Evolutionary conservation across 2,888 invertebrate species (phyloP).

Genomic region (Ophion costatus): DNA sequence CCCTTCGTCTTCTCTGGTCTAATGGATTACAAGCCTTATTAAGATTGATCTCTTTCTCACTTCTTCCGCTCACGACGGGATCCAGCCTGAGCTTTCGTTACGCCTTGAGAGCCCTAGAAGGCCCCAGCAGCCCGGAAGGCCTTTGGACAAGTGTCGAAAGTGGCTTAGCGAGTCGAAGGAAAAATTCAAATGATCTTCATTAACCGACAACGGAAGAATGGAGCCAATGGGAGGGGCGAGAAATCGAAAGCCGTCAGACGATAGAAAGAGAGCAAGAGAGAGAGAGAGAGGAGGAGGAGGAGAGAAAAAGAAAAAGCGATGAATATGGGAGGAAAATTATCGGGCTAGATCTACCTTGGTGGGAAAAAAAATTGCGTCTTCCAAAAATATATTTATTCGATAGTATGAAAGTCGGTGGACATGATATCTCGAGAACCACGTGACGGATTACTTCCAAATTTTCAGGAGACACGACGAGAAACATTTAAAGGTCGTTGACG

Average conservation of each 20-base stretch:
- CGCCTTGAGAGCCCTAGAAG: background rate
- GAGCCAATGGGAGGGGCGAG: conserved; percentile 8
- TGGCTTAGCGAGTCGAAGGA: conserved; percentile 1
- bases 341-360: no score
- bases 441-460: no score
- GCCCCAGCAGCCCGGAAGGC: conserved; percentile 6
- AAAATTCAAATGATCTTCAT: conserved; percentile 22
- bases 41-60: conserved; percentile 54
- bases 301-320: background rate
- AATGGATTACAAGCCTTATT: conserved; percentile 52
- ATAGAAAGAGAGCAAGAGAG: background rate
- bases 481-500: no score
- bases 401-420: no score
- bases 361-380: no score
- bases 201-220: conserved; percentile 15
- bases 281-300: background rate
- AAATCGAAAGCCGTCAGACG: background rate
- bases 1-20: conserved; percentile 36
- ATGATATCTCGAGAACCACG: no score
- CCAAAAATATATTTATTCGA: no score
- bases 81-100: conserved; percentile 23
- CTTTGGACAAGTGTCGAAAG: conserved; percentile 14
- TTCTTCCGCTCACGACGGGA: background rate
- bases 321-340: no score
- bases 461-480: no score